Percentiles rank a stretch among this genome's conserved stretches.
phyloP scores from a whole-genome alignment of 2,888 invertebrate species.

The Adineta ricciae region DNA sequence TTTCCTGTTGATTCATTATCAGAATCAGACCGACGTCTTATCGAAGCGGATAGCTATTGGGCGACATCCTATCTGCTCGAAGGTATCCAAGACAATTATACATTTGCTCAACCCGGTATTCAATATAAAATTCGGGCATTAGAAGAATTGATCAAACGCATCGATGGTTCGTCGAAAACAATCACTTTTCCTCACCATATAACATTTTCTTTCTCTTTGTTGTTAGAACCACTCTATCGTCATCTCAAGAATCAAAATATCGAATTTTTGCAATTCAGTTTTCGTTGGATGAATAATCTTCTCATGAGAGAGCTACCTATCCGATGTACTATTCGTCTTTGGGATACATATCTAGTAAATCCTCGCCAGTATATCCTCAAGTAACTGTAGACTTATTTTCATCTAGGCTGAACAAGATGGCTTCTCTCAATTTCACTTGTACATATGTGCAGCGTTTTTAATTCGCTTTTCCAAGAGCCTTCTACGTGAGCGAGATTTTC shows the following conservation, averaged over 20 bases:
- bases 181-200: too few species aligned
- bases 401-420: slow-evolving; percentile 64
- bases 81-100: slow-evolving; percentile 97
- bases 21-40: slow-evolving; percentile 67
- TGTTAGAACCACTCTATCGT: slow-evolving; percentile 70
- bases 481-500: slow-evolving; percentile 83
- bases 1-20: slow-evolving; percentile 70
- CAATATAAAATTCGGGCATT: slow-evolving; percentile 92
- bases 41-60: slow-evolving; percentile 99
- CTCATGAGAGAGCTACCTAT: slow-evolving; percentile 90
- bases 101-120: slow-evolving; percentile 97
- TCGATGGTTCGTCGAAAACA: slow-evolving; percentile 61
- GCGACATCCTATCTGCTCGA: slow-evolving; percentile 91
- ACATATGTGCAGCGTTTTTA: slow-evolving; percentile 97
- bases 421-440: slow-evolving; percentile 90
- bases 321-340: slow-evolving; percentile 85
- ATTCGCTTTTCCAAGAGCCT: slow-evolving; percentile 81
- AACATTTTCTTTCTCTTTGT: too few species aligned
- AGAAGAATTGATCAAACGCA: slow-evolving; percentile 84
- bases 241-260: slow-evolving; percentile 85
- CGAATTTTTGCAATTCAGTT: slow-evolving; percentile 96
- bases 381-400: too few species aligned
- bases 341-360: slow-evolving; percentile 90
- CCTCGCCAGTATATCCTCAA: too few species aligned
- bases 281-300: slow-evolving; percentile 99